A percentile compares a stretch with the other conserved stretches of the same genome.
These are phyloP conservation scores for Theropithecus gelada DNA, from an alignment of 2,113 vertebrate genomes.

Conservation along the genomic window DNA sequence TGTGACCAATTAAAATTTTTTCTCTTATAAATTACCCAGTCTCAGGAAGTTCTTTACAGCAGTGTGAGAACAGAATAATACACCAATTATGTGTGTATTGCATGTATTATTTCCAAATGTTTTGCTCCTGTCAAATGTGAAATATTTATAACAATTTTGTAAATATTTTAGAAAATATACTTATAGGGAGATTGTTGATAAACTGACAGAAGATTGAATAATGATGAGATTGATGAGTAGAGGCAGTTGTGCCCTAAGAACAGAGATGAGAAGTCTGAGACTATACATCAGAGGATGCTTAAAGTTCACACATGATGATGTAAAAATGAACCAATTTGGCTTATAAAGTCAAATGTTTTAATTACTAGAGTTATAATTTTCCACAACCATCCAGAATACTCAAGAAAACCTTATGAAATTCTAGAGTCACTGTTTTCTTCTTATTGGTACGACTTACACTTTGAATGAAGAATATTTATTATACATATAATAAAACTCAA, in stretches of 20 bases:
- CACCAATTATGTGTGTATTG: too few relatives aligned
- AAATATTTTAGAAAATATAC: neutral
- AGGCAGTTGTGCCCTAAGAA: rapidly evolving
- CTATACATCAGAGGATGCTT: neutral
- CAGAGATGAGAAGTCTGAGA: neutral
- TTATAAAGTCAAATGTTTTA: neutral
- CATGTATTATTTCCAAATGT: neutral
- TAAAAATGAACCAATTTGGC: neutral
- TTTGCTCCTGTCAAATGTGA: neutral
- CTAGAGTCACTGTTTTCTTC: neutral
- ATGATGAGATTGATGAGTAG: neutral
- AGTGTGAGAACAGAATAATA: too few relatives aligned
- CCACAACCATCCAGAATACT: neutral
- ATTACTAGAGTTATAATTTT: neutral
- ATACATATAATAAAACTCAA: neutral
- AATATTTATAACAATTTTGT: neutral
- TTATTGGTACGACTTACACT: neutral
- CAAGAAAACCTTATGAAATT: neutral
- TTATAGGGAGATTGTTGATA: neutral
- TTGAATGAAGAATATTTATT: neutral
- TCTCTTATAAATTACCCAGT: too few relatives aligned
- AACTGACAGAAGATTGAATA: neutral
- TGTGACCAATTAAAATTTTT: too few relatives aligned
- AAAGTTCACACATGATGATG: neutral
- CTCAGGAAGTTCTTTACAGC: too few relatives aligned